Base-by-base conservation (phyloP, 1,140 invertebrate species). In the Halyomorpha halys region DNA sequence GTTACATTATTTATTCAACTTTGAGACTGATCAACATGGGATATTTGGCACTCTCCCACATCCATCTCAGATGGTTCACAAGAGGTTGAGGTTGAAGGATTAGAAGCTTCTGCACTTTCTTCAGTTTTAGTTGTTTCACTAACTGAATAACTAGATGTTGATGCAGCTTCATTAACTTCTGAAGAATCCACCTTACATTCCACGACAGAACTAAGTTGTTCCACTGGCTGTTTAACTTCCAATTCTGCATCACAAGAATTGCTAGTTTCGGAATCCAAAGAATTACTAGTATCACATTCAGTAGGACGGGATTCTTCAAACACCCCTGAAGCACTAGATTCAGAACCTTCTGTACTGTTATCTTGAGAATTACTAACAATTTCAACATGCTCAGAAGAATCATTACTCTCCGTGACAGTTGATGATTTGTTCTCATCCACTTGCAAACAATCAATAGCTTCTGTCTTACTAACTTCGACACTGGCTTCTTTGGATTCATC, bases 241-340 rank as follows among this genome's bases (percentile, higher is more conserved):
- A 59, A 2, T n/a, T 59, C 56, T 16, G 34, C 30, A 39, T 59
- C 56, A 59, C 56, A 59, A 6, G 56, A 59, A 25, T 34, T 59
- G 27, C 56, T 59, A 5, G 56, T 59, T 39, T 59, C 56, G 34
- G 27, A 59, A 39, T 59, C 56, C 23, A 44, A 30, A 34, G 56
- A 53, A 53, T 53, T 53, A 59, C 56, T 59, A 18, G 56, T 59
- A 59, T 59, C 56, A 59, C 56, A 59, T 34, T 59, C 56, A 30
- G 56, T 21, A 30, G 56, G 6, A n/a, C 21, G 16, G 3, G 51
- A 18, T 23, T 53, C 51, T 3, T 53, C 6, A 53, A 53, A 53
- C 13, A 21, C 21, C 13, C 21, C n/a, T 19, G 51, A 53, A 13
- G 51, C n/a, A 23, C 51, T 53, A 18, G 51, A 53, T 23, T 53